Base-by-base conservation (phyloP, 2,797 vertebrate species). In the Babyrousa celebensis region DNA sequence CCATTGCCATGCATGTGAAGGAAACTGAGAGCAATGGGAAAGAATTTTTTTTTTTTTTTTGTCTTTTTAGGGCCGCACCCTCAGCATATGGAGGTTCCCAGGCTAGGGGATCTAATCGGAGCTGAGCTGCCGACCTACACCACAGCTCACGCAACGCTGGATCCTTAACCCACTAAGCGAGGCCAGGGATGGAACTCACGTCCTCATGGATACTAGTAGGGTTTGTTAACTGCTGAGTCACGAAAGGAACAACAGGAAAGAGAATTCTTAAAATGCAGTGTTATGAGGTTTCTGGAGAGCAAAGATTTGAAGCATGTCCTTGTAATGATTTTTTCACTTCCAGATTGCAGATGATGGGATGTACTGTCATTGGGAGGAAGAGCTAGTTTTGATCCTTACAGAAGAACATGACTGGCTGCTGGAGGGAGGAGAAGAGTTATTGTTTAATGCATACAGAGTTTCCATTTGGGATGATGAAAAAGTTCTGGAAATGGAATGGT, bases 381-480 rank as follows among this genome's bases (percentile, higher is more conserved):
- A 72, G 12, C 12, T 82, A 32, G 77, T 72, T 67, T 87, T 74
- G 56, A n/a, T 48, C 16, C 10, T 25, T 71, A 25, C 4, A 27
- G 14, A 85, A 79, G 60, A 32, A 43, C 17, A 29, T 78, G 21
- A 20, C 25, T 56, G 40, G 12, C 27, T 85, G 75, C 48, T 52
- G 12, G 25, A 21, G 21, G 1, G 3, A 10, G 17, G 17, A 12
- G 63, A 58, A 62, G 10, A 70, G 48, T n/a, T 93, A 78, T 25
- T 79, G 40, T 96, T 89, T 72, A 63, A 79, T 48, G 56, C 77
- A 20, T 68, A 79, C 29, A 72, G 87, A 92, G 84, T 70, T 95
- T 85, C 71, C 87, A 29, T 85, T 70, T 78, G 90, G 77, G 84
- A 23, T 71, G 48, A 86, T 92, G 71, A 62, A 84, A 88, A 89